Percentiles rank a stretch among this genome's conserved stretches.
Evolutionary conservation across 2,888 invertebrate species (phyloP).

Genomic region (Chloroclystis v-ata): DNA sequence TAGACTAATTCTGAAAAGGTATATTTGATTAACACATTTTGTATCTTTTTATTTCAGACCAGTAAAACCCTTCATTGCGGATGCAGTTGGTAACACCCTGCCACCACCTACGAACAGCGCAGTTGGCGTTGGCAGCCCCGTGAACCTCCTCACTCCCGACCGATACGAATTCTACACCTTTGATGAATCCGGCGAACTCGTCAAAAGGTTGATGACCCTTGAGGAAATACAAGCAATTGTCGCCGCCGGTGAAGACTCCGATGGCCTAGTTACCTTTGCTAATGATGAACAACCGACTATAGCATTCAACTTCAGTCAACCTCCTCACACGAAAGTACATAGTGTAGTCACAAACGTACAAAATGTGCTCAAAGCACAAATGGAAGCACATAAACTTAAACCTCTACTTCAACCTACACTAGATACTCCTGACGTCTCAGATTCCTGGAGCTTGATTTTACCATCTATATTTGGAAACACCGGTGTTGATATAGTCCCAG

Average conservation of each 20-base stretch:
- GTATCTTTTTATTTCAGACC: slow-evolving; percentile 41
- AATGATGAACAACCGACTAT: slow-evolving; percentile 68
- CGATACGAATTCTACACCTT: slow-evolving; percentile 92
- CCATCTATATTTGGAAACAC: slow-evolving; percentile 88
- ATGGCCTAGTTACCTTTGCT: slow-evolving; percentile 72
- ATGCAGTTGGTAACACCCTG: slow-evolving; percentile 82
- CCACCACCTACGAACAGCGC: slow-evolving; percentile 80
- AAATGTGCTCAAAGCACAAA: slow-evolving; percentile 88
- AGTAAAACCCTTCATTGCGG: slow-evolving; percentile 80
- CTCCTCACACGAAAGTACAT: slow-evolving; percentile 83
- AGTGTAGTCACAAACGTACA: slow-evolving; percentile 90
- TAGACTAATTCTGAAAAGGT: too few relatives aligned
- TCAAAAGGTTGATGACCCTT: slow-evolving; percentile 89
- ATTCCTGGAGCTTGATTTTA: slow-evolving; percentile 88
- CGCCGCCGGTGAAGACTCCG: slow-evolving; percentile 87
- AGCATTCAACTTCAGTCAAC: slow-evolving; percentile 70
- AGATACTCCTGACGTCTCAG: slow-evolving; percentile 85
- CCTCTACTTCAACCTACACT: slow-evolving; percentile 68
- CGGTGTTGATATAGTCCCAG: slow-evolving; percentile 78
- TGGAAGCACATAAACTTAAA: slow-evolving; percentile 80
- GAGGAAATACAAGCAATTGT: slow-evolving; percentile 91
- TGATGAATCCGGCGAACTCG: slow-evolving; percentile 88
- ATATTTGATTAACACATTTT: too few relatives aligned
- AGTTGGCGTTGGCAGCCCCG: slow-evolving; percentile 86
- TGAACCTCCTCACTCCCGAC: slow-evolving; percentile 87